These are phyloP conservation scores for Pogonophryne albipinna DNA, from an alignment of 2,797 vertebrate species.

Conservation along the genomic window DNA sequence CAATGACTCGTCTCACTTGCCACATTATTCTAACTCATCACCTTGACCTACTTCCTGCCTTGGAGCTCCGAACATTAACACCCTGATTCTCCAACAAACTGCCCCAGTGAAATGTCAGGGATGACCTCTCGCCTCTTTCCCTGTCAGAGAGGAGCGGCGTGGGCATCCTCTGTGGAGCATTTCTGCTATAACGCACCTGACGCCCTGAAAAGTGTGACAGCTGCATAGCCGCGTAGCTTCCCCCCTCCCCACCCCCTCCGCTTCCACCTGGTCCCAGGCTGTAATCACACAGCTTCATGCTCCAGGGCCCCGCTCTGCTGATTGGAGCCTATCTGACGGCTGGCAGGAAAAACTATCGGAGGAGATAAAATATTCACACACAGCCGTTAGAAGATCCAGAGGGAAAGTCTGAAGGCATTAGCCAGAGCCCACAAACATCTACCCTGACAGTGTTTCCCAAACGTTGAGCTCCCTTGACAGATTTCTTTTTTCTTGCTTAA, in stretches of 20 bases:
- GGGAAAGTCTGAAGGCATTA: conserved; percentile 81
- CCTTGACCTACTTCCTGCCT: conserved; percentile 66
- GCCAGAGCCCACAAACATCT: conserved; percentile 76
- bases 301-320: conserved; percentile 74
- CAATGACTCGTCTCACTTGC: conserved; percentile 55
- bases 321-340: conserved; percentile 84
- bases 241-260: conserved; percentile 22
- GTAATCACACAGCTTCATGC: conserved; percentile 82
- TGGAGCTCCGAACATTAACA: conserved; percentile 58
- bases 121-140: conserved; percentile 64
- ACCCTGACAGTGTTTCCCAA: conserved; percentile 79
- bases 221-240: conserved; percentile 55
- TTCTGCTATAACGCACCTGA: conserved; percentile 70
- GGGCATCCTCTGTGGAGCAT: conserved; percentile 38
- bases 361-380: conserved; percentile 84
- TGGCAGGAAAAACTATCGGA: conserved; percentile 81
- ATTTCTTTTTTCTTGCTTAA: conserved; percentile 66
- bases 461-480: conserved; percentile 77
- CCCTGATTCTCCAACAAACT: conserved; percentile 48
- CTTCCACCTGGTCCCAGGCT: conserved; percentile 69
- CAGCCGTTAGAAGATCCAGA: conserved; percentile 78
- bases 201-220: conserved; percentile 75
- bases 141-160: conserved; percentile 41
- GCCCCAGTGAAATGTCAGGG: conserved; percentile 54
- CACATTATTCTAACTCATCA: conserved; percentile 72